Evolutionary conservation across 2,113 vertebrate genomes (phyloP).

Genomic region (Gadus chalcogrammus): DNA sequence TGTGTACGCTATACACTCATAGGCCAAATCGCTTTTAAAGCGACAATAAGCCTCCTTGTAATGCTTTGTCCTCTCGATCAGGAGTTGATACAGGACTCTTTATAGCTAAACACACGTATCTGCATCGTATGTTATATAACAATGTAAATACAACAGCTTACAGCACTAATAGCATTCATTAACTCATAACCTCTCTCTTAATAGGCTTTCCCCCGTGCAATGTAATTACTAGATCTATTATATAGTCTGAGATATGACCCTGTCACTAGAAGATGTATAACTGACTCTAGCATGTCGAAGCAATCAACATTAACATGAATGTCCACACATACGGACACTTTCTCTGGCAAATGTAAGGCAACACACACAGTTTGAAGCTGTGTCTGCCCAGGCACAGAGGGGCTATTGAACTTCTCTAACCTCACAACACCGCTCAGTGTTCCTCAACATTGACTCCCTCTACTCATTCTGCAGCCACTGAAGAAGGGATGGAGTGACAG

Average conservation of each 20-base stretch:
- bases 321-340: not conserved
- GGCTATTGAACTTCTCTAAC: conserved; percentile 54
- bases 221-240: conserved; percentile 13
- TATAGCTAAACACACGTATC: not conserved
- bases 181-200: not conserved
- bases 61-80: conserved; percentile 36
- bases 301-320: not conserved
- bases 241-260: conserved; percentile 18
- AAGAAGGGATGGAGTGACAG: conserved; percentile 25
- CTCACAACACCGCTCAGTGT: conserved; percentile 63
- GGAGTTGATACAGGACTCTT: conserved; percentile 15
- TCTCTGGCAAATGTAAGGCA: conserved; percentile 38
- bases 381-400: conserved; percentile 45
- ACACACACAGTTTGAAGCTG: conserved; percentile 28
- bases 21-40: too few species aligned
- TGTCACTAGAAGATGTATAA: not conserved
- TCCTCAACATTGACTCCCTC: conserved; percentile 33
- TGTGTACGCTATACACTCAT: not conserved
- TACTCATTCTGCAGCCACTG: conserved; percentile 22
- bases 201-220: too few species aligned
- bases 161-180: not conserved
- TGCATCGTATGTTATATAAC: not conserved
- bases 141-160: not conserved
- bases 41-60: conserved; percentile 5
- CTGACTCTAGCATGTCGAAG: not conserved